Evolutionary conservation across 2,888 invertebrate species (phyloP), one percentile per base, ranked within the genome.

Genomic region (Machimus rusticus): DNA sequence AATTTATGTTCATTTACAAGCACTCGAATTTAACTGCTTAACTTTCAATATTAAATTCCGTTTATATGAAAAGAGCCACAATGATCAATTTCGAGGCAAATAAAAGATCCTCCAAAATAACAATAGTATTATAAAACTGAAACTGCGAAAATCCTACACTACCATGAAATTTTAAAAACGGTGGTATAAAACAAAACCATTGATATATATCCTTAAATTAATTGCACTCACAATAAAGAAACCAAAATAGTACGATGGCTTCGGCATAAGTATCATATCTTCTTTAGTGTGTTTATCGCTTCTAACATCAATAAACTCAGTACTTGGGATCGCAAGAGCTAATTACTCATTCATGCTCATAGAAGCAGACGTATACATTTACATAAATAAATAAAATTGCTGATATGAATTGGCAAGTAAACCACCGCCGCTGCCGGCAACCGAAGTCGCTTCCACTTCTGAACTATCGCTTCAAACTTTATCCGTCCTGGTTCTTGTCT

Each of bases 331-430:
- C 82, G n/a, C 57, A 43, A 57, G 55, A 37, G 28, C 82, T 82
- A 82, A 82, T 82, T 82, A 82, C 16, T 57, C 57, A 82, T 57
- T 55, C 82, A 82, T 31, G 57, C 82, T 82, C 66, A 34, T 14
- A 82, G 28, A 66, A 31, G 19, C 57, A 66, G 14, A 66, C 66
- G 77, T 39, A 77, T 34, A 77, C 77, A 77, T 77, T 77, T 37
- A 6, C 34, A 77, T 77, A 77, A 77, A 77, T 66, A 37, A 84
- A 84, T 37, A 37, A 84, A 84, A 66, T 84, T 84, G 37, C 66
- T 66, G 19, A 66, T 66, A 66, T 66, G 66, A 84, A 57, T 84
- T 84, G 37, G 82, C 82, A 57, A 84, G 46, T 84, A 84, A 28
- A 23, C 28, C 79, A 79, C 57, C 28, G 55, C 16, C 23, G 23